phyloP scores from a whole-genome alignment of 1,140 invertebrate species.

The Dreissena rostriformis region DNA sequence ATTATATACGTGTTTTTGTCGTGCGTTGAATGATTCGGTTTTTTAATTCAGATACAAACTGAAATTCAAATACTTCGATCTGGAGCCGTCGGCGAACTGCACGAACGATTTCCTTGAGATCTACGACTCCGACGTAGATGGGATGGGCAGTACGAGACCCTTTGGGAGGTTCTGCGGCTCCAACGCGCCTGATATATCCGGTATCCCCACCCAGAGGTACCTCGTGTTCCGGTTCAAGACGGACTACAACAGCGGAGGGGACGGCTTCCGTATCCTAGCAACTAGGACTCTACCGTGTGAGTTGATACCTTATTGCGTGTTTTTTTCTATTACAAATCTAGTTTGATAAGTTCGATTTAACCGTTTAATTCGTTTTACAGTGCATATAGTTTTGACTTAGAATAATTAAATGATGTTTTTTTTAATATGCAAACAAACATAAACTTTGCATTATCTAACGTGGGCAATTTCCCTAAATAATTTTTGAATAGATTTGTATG shows the following conservation, averaged over 20 bases:
- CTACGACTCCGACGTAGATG: slow-evolving; percentile 2
- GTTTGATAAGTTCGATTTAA: too few relatives aligned
- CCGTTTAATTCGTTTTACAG: too few relatives aligned
- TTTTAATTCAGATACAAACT: slow-evolving; percentile 41
- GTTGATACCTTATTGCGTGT: background rate
- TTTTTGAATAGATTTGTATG: too few relatives aligned
- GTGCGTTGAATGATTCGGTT: too few relatives aligned
- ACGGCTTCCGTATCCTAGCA: slow-evolving; percentile 39
- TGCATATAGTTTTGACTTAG: too few relatives aligned
- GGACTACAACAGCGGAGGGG: slow-evolving; percentile 21
- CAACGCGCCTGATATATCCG: background rate
- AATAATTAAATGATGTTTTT: too few relatives aligned
- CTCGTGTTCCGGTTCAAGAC: slow-evolving; percentile 25
- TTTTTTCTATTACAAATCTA: too few relatives aligned
- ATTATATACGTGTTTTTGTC: too few relatives aligned
- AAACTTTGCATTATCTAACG: too few relatives aligned
- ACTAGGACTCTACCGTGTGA: slow-evolving; percentile 49
- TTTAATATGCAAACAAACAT: too few relatives aligned
- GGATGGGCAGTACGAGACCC: background rate
- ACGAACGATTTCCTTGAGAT: slow-evolving; percentile 17
- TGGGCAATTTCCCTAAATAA: too few relatives aligned
- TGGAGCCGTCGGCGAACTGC: slow-evolving; percentile 13
- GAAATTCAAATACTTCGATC: slow-evolving; percentile 31
- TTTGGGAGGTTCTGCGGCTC: slow-evolving; percentile 27
- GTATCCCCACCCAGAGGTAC: background rate